A percentile compares a stretch with the other conserved stretches of the same genome.
Evolutionary conservation across 2,113 vertebrate species (phyloP).

Genomic region (Bufo gargarizans): DNA sequence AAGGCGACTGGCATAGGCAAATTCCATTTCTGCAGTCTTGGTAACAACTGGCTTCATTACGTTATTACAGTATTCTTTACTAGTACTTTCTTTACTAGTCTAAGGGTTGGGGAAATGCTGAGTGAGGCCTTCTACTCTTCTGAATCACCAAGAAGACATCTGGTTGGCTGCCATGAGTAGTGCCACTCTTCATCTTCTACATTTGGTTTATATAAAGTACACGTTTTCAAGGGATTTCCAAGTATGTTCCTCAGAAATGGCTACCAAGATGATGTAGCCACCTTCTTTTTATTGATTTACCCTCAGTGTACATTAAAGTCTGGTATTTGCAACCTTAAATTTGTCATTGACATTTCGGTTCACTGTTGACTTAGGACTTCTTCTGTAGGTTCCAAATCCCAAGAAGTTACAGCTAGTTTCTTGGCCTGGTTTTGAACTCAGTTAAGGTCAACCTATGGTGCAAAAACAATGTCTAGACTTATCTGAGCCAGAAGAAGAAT

Average conservation of each 20-base stretch:
- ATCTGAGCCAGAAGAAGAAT: conserved; percentile 6
- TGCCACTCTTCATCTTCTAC: not conserved
- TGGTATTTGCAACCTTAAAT: not conserved
- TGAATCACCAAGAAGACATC: too few relatives aligned
- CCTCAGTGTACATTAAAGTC: not conserved
- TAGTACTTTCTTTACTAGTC: too few relatives aligned
- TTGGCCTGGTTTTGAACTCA: not conserved
- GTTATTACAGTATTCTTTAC: too few relatives aligned
- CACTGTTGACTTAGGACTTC: not conserved
- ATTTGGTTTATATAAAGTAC: not conserved
- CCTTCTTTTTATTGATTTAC: not conserved
- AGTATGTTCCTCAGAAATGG: not conserved
- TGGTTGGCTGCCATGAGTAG: not conserved
- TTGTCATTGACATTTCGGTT: not conserved
- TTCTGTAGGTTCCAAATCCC: not conserved
- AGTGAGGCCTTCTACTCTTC: not conserved
- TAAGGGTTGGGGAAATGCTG: not conserved
- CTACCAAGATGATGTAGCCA: not conserved
- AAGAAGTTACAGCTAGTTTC: not conserved
- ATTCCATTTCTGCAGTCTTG: too few relatives aligned
- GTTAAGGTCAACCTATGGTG: not conserved
- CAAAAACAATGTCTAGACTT: conserved; percentile 1
- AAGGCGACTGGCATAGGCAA: too few relatives aligned
- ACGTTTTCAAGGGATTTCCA: not conserved
- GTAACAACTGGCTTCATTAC: too few relatives aligned